A percentile compares a stretch with the other conserved stretches of the same genome.
phyloP scores from a whole-genome alignment of 2,797 vertebrate genomes.

The Periophthalmus magnuspinnatus region DNA sequence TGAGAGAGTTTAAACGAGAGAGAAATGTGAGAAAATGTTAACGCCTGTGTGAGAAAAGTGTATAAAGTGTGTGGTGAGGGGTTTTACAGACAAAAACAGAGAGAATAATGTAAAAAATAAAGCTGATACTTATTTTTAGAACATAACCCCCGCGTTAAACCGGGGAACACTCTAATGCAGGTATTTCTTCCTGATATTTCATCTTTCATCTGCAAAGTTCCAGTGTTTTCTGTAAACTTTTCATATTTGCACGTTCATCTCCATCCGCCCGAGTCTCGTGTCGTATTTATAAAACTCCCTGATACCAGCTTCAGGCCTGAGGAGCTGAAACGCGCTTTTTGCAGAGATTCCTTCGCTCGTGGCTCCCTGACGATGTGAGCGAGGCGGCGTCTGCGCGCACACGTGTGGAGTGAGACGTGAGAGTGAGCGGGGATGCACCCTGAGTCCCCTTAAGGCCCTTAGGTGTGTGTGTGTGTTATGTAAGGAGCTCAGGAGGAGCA shows the following conservation, averaged over 20 bases:
- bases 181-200: background rate
- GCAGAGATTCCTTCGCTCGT: constrained; percentile 28
- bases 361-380: constrained; percentile 50
- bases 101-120: no score
- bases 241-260: background rate
- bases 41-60: no score
- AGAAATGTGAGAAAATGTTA: no score
- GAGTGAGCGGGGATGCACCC: constrained; percentile 21
- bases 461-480: constrained; percentile 68
- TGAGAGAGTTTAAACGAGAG: no score
- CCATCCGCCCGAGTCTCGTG: constrained; percentile 12
- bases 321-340: constrained; percentile 6
- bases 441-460: constrained; percentile 45
- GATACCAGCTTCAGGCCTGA: background rate
- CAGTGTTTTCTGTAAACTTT: background rate
- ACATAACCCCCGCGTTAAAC: no score
- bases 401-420: constrained; percentile 25
- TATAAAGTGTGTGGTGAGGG: no score
- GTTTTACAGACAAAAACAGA: no score
- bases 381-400: constrained; percentile 31
- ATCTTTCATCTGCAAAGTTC: background rate
- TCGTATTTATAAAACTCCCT: background rate
- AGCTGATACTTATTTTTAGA: no score
- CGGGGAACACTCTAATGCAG: no score
- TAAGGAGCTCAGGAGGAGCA: constrained; percentile 67